Percentiles rank a stretch among this genome's conserved stretches.
Evolutionary conservation across 2,113 vertebrate species (phyloP).

Genomic region (Ctenomys sociabilis): DNA sequence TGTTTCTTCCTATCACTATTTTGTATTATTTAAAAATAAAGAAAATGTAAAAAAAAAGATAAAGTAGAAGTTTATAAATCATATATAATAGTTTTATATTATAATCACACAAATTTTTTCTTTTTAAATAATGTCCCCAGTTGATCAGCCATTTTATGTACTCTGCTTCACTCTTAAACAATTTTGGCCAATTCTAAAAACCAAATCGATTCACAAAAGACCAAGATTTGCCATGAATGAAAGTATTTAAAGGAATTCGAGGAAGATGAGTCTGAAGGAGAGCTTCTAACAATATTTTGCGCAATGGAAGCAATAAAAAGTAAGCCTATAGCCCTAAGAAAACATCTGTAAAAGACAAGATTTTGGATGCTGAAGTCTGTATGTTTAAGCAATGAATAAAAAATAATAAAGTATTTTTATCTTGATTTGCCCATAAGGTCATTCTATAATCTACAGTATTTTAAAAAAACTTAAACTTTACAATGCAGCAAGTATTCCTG

Average conservation of each 20-base stretch:
- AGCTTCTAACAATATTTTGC: not conserved
- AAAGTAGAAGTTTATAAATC: not conserved
- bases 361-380: not conserved
- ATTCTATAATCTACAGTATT: not conserved
- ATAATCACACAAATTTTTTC: not conserved
- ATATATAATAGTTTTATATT: not conserved
- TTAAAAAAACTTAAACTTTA: conserved; percentile 29
- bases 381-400: not conserved
- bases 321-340: not conserved
- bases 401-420: not conserved
- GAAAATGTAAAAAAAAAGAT: not conserved
- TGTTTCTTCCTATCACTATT: no score
- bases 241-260: conserved; percentile 40
- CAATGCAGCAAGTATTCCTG: not conserved
- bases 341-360: not conserved
- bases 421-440: not conserved
- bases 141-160: conserved; percentile 15
- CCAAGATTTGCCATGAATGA: not conserved
- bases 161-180: not conserved
- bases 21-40: no score
- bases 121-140: not conserved
- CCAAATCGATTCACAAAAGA: not conserved
- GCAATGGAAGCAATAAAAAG: not conserved
- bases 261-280: not conserved
- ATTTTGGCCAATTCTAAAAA: not conserved